Conservation (phyloP, 2,888 invertebrate species). For the Cantharis rufa region DNA sequence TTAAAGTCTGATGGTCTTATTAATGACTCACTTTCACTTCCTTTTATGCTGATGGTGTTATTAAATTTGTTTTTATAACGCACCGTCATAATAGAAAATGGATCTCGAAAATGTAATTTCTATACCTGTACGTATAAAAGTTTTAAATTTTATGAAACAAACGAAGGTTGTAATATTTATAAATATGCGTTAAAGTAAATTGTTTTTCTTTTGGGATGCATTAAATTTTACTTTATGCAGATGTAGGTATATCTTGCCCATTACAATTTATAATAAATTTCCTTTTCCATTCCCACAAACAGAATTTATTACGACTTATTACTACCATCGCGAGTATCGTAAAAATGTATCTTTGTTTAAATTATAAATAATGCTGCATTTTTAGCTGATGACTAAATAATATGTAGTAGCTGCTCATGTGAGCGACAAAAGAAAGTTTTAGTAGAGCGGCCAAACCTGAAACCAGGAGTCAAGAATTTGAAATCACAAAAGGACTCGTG, state of each 20-base stretch:
- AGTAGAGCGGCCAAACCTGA: too few relatives aligned
- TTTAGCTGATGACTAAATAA: background rate
- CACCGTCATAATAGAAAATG: slow-evolving; percentile 36
- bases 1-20: slow-evolving; percentile 46
- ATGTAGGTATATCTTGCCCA: slow-evolving; percentile 1
- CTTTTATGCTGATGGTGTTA: slow-evolving; percentile 40
- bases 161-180: slow-evolving; percentile 2
- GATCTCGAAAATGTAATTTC: slow-evolving; percentile 21
- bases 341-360: background rate
- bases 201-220: slow-evolving; percentile 5
- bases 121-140: slow-evolving; percentile 3
- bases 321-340: background rate
- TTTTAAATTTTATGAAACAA: slow-evolving; percentile 13
- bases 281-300: background rate
- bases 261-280: background rate
- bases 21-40: slow-evolving; percentile 44
- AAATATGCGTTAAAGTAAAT: slow-evolving; percentile 14
- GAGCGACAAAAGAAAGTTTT: background rate
- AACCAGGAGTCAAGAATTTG: too few relatives aligned
- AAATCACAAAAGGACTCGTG: too few relatives aligned
- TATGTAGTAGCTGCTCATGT: too few relatives aligned
- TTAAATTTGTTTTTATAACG: slow-evolving; percentile 45
- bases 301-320: background rate
- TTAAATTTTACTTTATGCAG: slow-evolving; percentile 7
- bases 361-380: background rate